Percentiles rank a stretch among this genome's conserved stretches.
Evolutionary conservation across 2,113 vertebrate genomes (phyloP).

Genomic region (Callocephalon fimbriatum): DNA sequence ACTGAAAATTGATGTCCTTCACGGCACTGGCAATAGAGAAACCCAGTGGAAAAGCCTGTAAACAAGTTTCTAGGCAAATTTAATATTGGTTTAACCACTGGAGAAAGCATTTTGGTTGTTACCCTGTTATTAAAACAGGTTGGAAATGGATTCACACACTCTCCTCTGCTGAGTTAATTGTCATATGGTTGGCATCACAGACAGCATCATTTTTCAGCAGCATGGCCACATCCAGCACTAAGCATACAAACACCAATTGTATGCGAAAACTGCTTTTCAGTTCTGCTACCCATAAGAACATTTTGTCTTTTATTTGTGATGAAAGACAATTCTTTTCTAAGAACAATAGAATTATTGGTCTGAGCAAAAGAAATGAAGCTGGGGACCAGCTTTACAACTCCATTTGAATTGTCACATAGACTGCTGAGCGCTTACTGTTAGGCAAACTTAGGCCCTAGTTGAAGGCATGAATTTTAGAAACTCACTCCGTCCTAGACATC

Average conservation of each 20-base stretch:
- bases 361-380: not conserved
- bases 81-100: conserved; percentile 53
- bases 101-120: conserved; percentile 61
- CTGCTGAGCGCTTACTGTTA: not conserved
- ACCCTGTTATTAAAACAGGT: conserved; percentile 52
- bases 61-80: conserved; percentile 47
- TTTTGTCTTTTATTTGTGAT: not conserved
- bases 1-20: conserved; percentile 66
- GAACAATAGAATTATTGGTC: not conserved
- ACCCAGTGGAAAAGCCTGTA: conserved; percentile 33
- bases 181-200: conserved; percentile 33
- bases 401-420: not conserved
- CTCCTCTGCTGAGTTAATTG: conserved; percentile 37
- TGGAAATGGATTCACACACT: conserved; percentile 56
- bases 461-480: not conserved
- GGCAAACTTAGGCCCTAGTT: not conserved
- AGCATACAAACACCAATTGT: not conserved
- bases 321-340: conserved; percentile 22
- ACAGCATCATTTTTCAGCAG: conserved; percentile 47
- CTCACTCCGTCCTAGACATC: not conserved
- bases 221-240: conserved; percentile 2
- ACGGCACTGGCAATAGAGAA: conserved; percentile 47
- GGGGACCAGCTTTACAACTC: not conserved
- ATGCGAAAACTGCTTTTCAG: not conserved
- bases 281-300: not conserved